Conservation (phyloP, 1,140 invertebrate genomes). For the Cephus cinctus region DNA sequence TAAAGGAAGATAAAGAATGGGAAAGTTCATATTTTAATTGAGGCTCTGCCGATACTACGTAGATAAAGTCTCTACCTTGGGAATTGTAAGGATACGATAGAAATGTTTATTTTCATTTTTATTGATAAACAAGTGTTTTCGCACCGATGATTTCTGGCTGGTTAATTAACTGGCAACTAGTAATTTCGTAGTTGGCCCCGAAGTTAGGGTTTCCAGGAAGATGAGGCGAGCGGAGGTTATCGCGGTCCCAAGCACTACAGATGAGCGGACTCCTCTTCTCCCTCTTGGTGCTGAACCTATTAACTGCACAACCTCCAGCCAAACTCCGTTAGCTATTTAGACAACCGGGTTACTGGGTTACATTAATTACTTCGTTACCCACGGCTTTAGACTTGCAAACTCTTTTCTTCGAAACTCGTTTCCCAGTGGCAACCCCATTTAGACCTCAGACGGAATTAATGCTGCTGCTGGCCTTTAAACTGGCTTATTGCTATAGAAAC, state of each 20-base stretch:
- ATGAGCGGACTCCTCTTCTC: constrained; percentile 9
- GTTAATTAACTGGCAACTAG: constrained; percentile 4
- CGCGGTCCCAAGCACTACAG: constrained; percentile 14
- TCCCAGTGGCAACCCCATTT: background rate
- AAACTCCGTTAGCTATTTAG: constrained; percentile 22
- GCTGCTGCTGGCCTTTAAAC: too few relatives aligned
- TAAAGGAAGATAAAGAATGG: too few relatives aligned
- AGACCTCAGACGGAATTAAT: too few relatives aligned
- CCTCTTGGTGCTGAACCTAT: constrained; percentile 20
- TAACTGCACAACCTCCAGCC: constrained; percentile 16
- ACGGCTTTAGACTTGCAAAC: background rate
- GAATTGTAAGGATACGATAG: too few relatives aligned
- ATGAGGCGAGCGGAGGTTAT: constrained; percentile 20
- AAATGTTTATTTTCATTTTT: too few relatives aligned
- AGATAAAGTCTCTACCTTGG: too few relatives aligned
- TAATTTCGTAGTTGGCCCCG: constrained; percentile 11
- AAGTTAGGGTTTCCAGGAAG: constrained; percentile 13
- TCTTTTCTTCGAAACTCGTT: background rate
- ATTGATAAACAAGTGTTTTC: too few relatives aligned
- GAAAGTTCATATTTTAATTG: too few relatives aligned
- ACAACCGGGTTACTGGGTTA: constrained; percentile 24
- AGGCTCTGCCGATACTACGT: too few relatives aligned
- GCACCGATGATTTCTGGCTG: background rate
- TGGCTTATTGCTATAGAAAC: too few relatives aligned
- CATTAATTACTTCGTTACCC: constrained; percentile 29